These are phyloP conservation scores for Spinibarbus caldwelli DNA, from an alignment of 2,797 vertebrate species.

Conservation along the genomic window DNA sequence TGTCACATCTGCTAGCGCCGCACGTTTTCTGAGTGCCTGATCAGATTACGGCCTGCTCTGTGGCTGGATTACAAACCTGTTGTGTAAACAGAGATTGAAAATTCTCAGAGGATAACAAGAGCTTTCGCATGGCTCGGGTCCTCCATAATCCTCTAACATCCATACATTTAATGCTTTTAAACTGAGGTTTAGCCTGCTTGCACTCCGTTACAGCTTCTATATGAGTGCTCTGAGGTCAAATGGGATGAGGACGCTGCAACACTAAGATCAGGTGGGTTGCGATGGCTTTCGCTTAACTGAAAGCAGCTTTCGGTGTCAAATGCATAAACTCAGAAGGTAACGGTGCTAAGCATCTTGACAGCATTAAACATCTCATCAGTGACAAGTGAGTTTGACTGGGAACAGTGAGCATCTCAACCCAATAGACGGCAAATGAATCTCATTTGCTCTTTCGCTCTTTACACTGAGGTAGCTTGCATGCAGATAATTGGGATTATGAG, in stretches of 20 bases:
- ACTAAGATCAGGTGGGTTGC: conserved; percentile 22
- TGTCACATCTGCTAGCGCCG: conserved; percentile 43
- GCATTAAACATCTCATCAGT: conserved; percentile 49
- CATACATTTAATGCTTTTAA: conserved; percentile 57
- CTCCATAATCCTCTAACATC: conserved; percentile 61
- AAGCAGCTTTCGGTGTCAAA: conserved; percentile 27
- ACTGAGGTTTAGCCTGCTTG: conserved; percentile 39
- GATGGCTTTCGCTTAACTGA: conserved; percentile 43
- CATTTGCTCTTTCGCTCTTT: conserved; percentile 60
- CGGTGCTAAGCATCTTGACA: conserved; percentile 27
- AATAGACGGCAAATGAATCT: conserved; percentile 44
- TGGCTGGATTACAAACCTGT: conserved; percentile 61
- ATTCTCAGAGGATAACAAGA: conserved; percentile 56
- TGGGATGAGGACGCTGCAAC: conserved; percentile 8
- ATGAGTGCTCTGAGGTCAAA: conserved; percentile 22
- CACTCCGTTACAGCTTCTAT: background rate
- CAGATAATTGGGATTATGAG: conserved; percentile 39
- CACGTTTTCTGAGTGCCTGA: conserved; percentile 53
- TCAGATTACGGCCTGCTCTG: conserved; percentile 61
- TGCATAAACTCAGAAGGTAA: conserved; percentile 28
- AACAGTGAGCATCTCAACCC: conserved; percentile 52
- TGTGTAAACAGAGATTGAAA: conserved; percentile 65
- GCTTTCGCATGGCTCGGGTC: conserved; percentile 53
- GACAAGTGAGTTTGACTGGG: conserved; percentile 13
- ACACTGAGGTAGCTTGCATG: conserved; percentile 40